These are phyloP conservation scores for Pteropus rufus DNA, from an alignment of 2,797 vertebrate species.

Conservation along the genomic window DNA sequence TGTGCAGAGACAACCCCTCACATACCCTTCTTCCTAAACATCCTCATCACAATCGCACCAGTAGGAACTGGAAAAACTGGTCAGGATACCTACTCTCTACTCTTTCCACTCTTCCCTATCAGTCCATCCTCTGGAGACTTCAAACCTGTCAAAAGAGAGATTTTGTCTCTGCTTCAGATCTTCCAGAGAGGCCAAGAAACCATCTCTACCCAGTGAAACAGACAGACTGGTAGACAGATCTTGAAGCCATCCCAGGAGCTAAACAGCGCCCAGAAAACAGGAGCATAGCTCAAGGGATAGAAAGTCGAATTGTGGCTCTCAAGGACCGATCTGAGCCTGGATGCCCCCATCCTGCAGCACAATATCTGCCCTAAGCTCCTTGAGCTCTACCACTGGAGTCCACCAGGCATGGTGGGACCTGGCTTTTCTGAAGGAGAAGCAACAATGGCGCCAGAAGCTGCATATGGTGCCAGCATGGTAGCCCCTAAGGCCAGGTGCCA, in stretches of 20 bases:
- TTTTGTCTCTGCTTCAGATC: neutral
- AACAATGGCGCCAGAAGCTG: neutral
- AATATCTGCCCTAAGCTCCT: neutral
- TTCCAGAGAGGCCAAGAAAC: neutral
- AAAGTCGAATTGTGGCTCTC: neutral
- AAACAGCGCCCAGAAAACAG: neutral
- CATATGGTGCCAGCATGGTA: neutral
- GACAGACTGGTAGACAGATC: neutral
- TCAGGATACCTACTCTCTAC: neutral
- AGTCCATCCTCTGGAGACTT: neutral
- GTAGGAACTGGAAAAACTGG: rapidly evolving
- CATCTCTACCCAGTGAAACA: neutral
- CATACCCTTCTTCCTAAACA: neutral
- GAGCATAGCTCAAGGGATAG: neutral
- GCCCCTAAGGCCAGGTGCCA: neutral
- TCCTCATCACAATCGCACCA: rapidly evolving
- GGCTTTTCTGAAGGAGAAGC: neutral
- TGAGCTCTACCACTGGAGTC: neutral
- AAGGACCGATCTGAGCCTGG: neutral
- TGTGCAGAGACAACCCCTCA: neutral
- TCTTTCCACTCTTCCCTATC: neutral
- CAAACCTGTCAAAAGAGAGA: neutral
- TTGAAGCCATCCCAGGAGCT: neutral
- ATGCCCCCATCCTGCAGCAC: neutral
- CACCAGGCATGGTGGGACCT: neutral